Conservation (phyloP, 2,888 invertebrate genomes). For the Pyrrhosoma nymphula region DNA sequence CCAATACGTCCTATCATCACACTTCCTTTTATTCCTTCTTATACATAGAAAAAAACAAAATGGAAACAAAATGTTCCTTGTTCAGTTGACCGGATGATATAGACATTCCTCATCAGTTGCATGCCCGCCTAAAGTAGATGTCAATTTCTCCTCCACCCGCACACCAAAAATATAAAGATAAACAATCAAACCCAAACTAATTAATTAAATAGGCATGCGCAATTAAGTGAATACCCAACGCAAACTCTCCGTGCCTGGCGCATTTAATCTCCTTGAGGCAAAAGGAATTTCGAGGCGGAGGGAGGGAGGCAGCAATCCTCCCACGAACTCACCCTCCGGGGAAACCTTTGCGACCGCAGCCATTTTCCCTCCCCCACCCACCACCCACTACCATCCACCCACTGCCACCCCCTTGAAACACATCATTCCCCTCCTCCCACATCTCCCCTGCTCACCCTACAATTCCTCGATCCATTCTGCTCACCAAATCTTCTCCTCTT, state of each 20-base stretch:
- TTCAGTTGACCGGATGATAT: no score
- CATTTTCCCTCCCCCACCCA: not conserved
- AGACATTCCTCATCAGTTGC: not conserved
- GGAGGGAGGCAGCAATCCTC: not conserved
- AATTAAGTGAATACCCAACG: slow-evolving; percentile 18
- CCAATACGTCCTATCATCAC: no score
- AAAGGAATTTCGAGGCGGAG: not conserved
- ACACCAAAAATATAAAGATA: not conserved
- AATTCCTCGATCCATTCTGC: not conserved
- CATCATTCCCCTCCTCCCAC: not conserved
- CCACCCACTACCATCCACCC: not conserved
- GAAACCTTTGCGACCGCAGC: slow-evolving; percentile 16
- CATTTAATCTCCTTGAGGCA: slow-evolving; percentile 19
- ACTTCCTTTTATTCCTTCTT: no score
- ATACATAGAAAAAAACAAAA: no score
- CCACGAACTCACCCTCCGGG: not conserved
- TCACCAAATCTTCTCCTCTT: not conserved
- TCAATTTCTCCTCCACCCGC: not conserved
- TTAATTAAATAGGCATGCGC: slow-evolving; percentile 15
- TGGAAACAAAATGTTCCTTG: no score
- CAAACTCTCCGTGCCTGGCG: not conserved
- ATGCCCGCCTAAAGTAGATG: not conserved
- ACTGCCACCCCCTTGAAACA: not conserved
- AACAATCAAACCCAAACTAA: slow-evolving; percentile 8
- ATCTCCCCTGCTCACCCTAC: not conserved